Percentiles rank a stretch among this genome's conserved stretches.
Evolutionary conservation across 2,888 invertebrate genomes (phyloP).

Genomic region (Tetranychus piercei): DNA sequence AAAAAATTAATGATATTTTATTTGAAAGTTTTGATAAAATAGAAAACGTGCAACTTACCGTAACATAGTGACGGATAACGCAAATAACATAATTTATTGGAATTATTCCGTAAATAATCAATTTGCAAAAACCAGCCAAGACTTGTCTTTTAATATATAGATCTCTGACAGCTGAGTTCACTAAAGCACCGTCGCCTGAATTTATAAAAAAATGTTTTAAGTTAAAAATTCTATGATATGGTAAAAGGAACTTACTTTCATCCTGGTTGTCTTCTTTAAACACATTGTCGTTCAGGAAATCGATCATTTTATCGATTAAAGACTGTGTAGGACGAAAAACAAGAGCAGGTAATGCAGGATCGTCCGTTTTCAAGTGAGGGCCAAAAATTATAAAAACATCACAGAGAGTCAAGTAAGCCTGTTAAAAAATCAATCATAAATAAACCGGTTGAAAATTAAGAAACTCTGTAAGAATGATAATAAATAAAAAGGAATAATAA

Average conservation of each 20-base stretch:
- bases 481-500: no score
- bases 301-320: constrained; percentile 55
- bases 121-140: constrained; percentile 87
- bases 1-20: background rate
- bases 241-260: no score
- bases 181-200: constrained; percentile 44
- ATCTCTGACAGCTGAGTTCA: constrained; percentile 36
- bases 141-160: constrained; percentile 87
- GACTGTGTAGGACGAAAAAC: constrained; percentile 59
- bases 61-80: constrained; percentile 91
- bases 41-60: constrained; percentile 39
- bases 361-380: constrained; percentile 46
- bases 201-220: background rate
- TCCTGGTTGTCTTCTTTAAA: background rate
- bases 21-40: background rate
- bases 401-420: constrained; percentile 48
- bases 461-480: background rate
- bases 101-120: constrained; percentile 90
- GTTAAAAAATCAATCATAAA: background rate
- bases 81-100: constrained; percentile 77
- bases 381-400: constrained; percentile 85
- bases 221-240: no score
- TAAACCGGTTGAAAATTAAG: background rate
- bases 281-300: constrained; percentile 47
- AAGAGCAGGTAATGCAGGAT: constrained; percentile 38